Evolutionary conservation across 2,113 vertebrate genomes (phyloP), one percentile per base, ranked within the genome.

Genomic region (Phodopus roborovskii): DNA sequence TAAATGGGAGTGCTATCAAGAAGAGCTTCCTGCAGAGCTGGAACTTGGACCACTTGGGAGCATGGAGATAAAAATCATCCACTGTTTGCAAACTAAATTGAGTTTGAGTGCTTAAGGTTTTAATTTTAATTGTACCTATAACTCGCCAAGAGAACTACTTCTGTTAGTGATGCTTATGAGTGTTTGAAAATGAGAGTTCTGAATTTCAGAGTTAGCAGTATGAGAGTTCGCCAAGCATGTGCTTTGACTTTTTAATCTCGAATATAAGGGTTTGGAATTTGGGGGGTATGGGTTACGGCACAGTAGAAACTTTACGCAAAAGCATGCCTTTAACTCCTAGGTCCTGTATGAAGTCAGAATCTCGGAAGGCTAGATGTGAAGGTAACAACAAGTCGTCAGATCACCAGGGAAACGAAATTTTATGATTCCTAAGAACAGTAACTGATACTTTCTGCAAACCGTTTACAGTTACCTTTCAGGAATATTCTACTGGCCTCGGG

Each of bases 61-160:
- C 78, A 45, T 58, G 70, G 94, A 95, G 95, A 96, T 97, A 97
- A 97, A 94, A 87, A 6, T 58, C 48, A 5, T 74, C 12, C 66
- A 45, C 45, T 45, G 45, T 45, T 45, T 45, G 45, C 6, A 6
- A 6, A 45, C 45, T 45, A 45, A 45, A 45, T 45, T 45, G 45
- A 45, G 45, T 6, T 45, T 45, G 36, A 22, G 64, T 39, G 19
- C 3, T 66, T 45, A 90, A 50, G 17, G 7, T 77, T 71, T 91
- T 39, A 39, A 78, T 79, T 77, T 75, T 70, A 30, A 26, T 84
- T 95, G 3, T 70, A 83, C 53, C 45, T 78, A 62, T 39, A 77
- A 58, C 62, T 73, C 13, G 1, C n/a, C 12, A 53, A 60, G 90
- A 81, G 92, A 96, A 96, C n/a, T 39, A 42, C 45, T 4, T 45